Evolutionary conservation across 2,888 invertebrate species (phyloP).

Genomic region (Ophion ventricosus): DNA sequence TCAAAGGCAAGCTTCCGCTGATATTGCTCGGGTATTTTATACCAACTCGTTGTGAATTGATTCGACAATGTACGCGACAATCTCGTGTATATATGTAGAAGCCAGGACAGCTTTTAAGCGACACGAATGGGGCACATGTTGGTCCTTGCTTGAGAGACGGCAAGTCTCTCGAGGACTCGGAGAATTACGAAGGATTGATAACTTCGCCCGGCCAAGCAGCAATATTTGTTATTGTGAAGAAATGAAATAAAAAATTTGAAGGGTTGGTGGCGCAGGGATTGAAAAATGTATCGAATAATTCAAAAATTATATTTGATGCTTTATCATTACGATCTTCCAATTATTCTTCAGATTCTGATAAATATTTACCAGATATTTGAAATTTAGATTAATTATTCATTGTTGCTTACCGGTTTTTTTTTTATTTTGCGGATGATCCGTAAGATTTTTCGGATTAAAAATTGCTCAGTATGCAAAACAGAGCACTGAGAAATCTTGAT

Average conservation of each 20-base stretch:
- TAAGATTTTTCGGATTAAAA: no score
- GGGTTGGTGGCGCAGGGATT: no score
- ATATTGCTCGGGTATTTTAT: conserved; percentile 27
- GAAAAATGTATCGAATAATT: no score
- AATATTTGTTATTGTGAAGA: no score
- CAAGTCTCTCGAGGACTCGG: not conserved
- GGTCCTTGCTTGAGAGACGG: not conserved
- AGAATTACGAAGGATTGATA: no score
- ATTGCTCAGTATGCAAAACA: no score
- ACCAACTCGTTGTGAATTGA: conserved; percentile 17
- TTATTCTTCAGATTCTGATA: not conserved
- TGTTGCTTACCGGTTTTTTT: not conserved
- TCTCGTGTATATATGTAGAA: not conserved
- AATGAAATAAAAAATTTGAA: no score
- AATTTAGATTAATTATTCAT: not conserved
- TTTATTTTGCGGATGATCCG: no score
- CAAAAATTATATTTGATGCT: not conserved
- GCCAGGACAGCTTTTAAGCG: not conserved
- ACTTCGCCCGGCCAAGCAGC: no score
- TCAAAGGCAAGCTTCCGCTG: conserved; percentile 32
- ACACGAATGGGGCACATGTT: not conserved
- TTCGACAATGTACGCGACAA: conserved; percentile 19
- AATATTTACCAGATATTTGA: not conserved
- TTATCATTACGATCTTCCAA: not conserved
- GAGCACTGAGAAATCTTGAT: no score